A percentile compares a stretch with the other conserved stretches of the same genome.
phyloP scores from a whole-genome alignment of 1,140 invertebrate genomes.

The Drosophila carrolli region DNA sequence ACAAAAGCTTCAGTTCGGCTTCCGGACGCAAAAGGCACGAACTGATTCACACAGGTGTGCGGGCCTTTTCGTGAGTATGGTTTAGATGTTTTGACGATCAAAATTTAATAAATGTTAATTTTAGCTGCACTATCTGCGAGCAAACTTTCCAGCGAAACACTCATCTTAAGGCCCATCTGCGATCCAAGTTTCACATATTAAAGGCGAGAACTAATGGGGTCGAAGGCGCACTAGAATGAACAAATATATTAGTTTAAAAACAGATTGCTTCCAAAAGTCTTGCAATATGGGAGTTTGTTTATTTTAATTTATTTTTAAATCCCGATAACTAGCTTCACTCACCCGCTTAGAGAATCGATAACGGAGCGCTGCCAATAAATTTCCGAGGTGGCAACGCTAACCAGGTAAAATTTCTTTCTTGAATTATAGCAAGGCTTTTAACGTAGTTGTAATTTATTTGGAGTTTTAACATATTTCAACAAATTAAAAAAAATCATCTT shows the following conservation, averaged over 20 bases:
- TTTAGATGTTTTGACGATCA: background rate
- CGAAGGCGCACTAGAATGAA: background rate
- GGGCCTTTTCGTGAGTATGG: conserved; percentile 53
- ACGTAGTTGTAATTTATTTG: too few relatives aligned
- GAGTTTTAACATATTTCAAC: too few relatives aligned
- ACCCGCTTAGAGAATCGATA: background rate
- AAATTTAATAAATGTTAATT: background rate
- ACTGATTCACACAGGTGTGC: conserved; percentile 56
- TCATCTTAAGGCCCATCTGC: conserved; percentile 60
- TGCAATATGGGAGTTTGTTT: background rate
- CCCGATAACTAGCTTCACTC: background rate
- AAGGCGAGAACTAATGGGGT: background rate
- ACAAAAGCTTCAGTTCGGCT: conserved; percentile 56
- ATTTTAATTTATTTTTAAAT: background rate
- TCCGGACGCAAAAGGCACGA: conserved; percentile 61
- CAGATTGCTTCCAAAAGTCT: background rate
- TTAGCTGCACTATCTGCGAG: conserved; percentile 53
- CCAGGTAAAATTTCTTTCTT: background rate
- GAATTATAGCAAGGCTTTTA: too few relatives aligned
- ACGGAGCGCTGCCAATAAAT: background rate
- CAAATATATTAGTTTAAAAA: background rate
- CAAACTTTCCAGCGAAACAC: conserved; percentile 68
- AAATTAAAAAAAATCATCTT: too few relatives aligned
- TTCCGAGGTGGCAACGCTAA: background rate
- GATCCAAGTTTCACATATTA: conserved; percentile 46